Percentiles rank a stretch among this genome's conserved stretches.
Evolutionary conservation across 2,797 vertebrate species (phyloP).

Genomic region (Anomalospiza imberbis): DNA sequence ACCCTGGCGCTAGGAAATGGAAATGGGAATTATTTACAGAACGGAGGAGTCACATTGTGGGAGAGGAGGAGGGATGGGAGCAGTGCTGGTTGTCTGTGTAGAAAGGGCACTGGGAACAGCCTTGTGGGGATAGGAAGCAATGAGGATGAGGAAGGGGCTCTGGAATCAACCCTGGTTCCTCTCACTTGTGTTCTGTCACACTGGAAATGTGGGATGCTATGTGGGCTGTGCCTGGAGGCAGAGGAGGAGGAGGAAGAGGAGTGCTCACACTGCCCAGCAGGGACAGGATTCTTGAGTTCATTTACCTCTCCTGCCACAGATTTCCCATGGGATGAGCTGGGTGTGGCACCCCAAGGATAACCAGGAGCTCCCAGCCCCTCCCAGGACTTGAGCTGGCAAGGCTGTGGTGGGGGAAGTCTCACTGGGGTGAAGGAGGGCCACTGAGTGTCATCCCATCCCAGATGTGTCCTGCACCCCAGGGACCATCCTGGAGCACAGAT

Average conservation of each 20-base stretch:
- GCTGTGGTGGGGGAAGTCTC: too few species aligned
- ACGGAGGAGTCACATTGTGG: not conserved
- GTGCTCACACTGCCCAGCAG: not conserved
- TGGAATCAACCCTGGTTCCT: not conserved
- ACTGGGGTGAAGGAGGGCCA: too few species aligned
- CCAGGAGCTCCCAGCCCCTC: not conserved
- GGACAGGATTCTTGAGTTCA: not conserved
- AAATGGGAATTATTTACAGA: not conserved
- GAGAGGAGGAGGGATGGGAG: not conserved
- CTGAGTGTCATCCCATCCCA: not conserved
- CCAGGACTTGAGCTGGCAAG: not conserved
- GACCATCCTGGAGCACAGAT: accelerated
- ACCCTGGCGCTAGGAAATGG: not conserved
- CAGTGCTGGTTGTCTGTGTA: not conserved
- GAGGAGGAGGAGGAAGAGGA: not conserved
- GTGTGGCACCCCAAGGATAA: not conserved
- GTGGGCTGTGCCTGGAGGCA: not conserved
- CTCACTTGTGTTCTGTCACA: accelerated
- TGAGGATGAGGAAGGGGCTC: not conserved
- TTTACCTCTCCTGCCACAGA: not conserved
- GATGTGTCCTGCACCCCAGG: not conserved
- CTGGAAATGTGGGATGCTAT: accelerated
- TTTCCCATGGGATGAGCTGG: not conserved
- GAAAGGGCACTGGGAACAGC: not conserved
- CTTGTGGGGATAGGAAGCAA: accelerated